These are phyloP conservation scores for Carabus problematicus DNA, from an alignment of 2,888 invertebrate species.

Conservation along the genomic window DNA sequence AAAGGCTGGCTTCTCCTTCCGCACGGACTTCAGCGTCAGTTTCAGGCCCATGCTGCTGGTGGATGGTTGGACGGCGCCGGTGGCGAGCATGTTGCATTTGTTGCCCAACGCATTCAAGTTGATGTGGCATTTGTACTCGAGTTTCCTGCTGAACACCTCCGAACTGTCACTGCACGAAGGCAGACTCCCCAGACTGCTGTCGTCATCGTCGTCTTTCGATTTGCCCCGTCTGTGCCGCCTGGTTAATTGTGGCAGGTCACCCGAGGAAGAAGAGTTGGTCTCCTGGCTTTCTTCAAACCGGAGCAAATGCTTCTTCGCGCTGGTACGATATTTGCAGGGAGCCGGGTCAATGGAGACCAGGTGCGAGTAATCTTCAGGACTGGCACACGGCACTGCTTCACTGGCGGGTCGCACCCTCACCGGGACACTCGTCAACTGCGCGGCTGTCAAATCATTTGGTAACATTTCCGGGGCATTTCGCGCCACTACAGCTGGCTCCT, in stretches of 20 bases:
- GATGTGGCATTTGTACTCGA: constrained; percentile 23
- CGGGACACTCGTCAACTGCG: no score
- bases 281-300: no score
- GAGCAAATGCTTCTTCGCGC: no score
- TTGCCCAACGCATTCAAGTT: constrained; percentile 6
- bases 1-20: constrained; percentile 26
- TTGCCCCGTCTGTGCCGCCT: background rate
- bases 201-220: background rate
- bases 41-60: constrained; percentile 30
- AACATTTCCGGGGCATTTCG: background rate
- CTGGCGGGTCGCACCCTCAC: no score
- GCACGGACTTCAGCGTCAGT: constrained; percentile 25
- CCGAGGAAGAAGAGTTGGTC: no score
- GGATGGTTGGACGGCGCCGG: constrained; percentile 15
- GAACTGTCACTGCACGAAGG: background rate
- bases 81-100: background rate
- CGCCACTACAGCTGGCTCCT: background rate
- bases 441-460: no score
- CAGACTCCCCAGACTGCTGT: background rate
- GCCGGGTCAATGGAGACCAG: no score
- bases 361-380: no score
- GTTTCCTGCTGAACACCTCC: background rate
- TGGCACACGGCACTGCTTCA: no score
- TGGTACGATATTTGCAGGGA: no score
- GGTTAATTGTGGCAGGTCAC: no score